Evolutionary conservation across 1,140 invertebrate species (phyloP).

Genomic region (Drosophila triauraria): DNA sequence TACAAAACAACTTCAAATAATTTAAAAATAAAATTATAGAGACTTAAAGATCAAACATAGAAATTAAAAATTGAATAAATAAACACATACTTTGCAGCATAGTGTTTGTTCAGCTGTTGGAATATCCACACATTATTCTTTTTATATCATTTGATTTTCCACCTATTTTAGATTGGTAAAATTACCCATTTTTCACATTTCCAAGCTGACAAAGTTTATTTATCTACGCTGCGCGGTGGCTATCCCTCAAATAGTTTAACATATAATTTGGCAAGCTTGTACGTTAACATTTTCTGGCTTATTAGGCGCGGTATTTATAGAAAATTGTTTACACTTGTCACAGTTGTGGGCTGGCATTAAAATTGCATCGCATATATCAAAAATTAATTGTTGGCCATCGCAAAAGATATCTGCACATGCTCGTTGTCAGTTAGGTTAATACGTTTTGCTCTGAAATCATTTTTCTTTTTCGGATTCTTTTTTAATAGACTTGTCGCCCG

Average conservation of each 20-base stretch:
- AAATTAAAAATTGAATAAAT: conserved; percentile 3
- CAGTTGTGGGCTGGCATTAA: conserved; percentile 51
- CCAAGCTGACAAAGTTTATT: conserved; percentile 40
- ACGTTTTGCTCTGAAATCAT: conserved; percentile 54
- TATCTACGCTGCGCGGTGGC: conserved; percentile 4
- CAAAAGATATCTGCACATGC: conserved; percentile 60
- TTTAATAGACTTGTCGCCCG: conserved; percentile 66
- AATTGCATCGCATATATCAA: conserved; percentile 65
- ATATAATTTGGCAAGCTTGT: conserved; percentile 42
- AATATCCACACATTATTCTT: conserved; percentile 1
- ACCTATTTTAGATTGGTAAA: not conserved
- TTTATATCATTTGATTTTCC: not conserved
- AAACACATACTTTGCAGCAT: conserved; percentile 12
- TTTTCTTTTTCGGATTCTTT: conserved; percentile 28
- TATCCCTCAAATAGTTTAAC: conserved; percentile 7
- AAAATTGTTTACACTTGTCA: conserved; percentile 71
- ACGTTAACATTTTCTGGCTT: conserved; percentile 48
- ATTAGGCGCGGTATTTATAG: conserved; percentile 58
- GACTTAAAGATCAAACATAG: conserved; percentile 18
- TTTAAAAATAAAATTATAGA: not conserved
- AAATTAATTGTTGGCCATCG: conserved; percentile 66
- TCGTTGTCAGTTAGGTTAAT: conserved; percentile 61
- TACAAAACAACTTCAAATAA: not conserved
- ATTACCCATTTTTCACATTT: conserved; percentile 9
- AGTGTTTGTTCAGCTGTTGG: conserved; percentile 24